phyloP scores from a whole-genome alignment of 2,797 vertebrate genomes.

The Orientallactaga sibirica region DNA sequence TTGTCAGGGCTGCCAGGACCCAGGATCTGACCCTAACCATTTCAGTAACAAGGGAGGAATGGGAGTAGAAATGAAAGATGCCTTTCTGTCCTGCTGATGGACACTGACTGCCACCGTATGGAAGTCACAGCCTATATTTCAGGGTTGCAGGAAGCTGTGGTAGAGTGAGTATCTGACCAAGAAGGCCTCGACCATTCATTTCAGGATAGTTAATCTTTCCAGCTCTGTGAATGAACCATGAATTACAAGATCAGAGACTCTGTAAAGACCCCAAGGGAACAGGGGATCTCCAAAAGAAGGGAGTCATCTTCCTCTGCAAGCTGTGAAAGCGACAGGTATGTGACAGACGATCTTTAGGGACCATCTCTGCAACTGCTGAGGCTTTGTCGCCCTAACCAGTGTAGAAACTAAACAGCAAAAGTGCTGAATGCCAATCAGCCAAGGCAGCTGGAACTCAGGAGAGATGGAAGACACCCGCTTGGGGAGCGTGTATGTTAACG shows the following conservation, averaged over 20 bases:
- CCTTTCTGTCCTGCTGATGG: not conserved
- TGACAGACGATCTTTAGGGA: conserved; percentile 35
- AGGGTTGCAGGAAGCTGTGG: not conserved
- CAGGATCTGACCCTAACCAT: not conserved
- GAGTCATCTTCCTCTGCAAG: not conserved
- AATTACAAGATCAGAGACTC: conserved; percentile 62
- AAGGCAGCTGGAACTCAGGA: not conserved
- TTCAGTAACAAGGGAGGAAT: not conserved
- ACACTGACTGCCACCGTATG: not conserved
- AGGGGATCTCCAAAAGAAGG: conserved; percentile 26
- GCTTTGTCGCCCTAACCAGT: not conserved
- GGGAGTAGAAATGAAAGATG: not conserved
- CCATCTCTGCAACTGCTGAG: not conserved
- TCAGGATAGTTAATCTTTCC: conserved; percentile 34
- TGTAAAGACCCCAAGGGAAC: conserved; percentile 26
- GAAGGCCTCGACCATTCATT: conserved; percentile 4
- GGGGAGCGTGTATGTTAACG: not conserved
- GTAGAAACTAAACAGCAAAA: conserved; percentile 57
- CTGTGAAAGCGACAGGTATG: conserved; percentile 18
- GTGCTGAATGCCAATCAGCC: not conserved
- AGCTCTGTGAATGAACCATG: conserved; percentile 41
- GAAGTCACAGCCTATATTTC: not conserved
- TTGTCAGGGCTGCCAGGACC: not conserved
- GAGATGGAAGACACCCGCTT: not conserved
- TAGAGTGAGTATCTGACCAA: not conserved